These are phyloP conservation scores for Dallia pectoralis DNA, from an alignment of 2,797 vertebrate species.

Conservation along the genomic window DNA sequence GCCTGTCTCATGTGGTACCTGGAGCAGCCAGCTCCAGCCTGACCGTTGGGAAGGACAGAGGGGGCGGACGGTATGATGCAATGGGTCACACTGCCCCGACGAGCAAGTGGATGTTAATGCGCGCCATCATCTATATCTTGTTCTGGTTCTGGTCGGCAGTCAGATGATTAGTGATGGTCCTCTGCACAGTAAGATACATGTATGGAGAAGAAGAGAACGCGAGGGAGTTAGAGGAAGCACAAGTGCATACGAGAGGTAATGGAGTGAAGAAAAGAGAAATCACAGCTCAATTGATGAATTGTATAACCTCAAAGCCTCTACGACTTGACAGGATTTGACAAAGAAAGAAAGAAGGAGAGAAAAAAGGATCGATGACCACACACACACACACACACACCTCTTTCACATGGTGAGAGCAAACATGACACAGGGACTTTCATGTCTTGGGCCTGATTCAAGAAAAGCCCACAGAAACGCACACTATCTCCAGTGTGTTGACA, in stretches of 20 bases:
- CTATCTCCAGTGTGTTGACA: constrained; percentile 53
- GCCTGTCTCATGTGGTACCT: constrained; percentile 34
- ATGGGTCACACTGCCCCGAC: constrained; percentile 61
- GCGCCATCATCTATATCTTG: constrained; percentile 15
- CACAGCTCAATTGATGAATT: constrained; percentile 41
- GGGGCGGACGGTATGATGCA: constrained; percentile 34
- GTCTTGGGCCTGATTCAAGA: constrained; percentile 50
- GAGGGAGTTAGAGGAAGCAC: neutral
- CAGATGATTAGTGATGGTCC: neutral
- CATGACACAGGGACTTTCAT: constrained; percentile 55
- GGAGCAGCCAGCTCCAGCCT: constrained; percentile 42
- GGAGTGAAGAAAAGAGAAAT: constrained; percentile 30
- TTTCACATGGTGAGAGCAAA: constrained; percentile 61
- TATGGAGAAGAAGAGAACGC: neutral
- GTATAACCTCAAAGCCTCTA: constrained; percentile 60
- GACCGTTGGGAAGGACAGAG: constrained; percentile 1
- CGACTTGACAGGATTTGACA: constrained; percentile 62
- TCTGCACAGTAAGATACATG: neutral
- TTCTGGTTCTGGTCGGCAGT: constrained; percentile 11
- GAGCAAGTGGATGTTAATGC: constrained; percentile 38
- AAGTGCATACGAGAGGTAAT: constrained; percentile 25
- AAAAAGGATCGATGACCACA: constrained; percentile 52
- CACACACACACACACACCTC: constrained; percentile 62
- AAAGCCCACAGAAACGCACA: constrained; percentile 44
- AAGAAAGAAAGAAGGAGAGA: constrained; percentile 57